These are phyloP conservation scores for Dione juno DNA, from an alignment of 2,888 invertebrate genomes.

Conservation along the genomic window DNA sequence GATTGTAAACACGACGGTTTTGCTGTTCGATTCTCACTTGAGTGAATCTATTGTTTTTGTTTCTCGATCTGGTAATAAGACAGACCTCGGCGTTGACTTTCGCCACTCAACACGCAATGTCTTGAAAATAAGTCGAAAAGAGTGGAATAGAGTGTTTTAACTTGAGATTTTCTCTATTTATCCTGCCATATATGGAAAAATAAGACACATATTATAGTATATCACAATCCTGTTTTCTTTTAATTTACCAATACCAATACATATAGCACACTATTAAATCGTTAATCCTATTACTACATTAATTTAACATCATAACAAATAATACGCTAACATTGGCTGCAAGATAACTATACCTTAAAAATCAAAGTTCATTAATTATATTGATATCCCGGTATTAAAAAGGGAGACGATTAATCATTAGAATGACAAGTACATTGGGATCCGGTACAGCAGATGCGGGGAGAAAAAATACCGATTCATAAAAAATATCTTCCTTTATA, in stretches of 20 bases:
- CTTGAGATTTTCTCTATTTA: too few relatives aligned
- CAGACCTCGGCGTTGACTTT: too few relatives aligned
- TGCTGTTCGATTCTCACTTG: too few relatives aligned
- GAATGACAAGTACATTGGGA: conserved; percentile 55
- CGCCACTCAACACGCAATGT: too few relatives aligned
- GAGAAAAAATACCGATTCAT: conserved; percentile 58
- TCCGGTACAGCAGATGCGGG: conserved; percentile 66
- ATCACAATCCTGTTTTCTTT: neutral
- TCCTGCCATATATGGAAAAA: too few relatives aligned
- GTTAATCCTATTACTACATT: conserved; percentile 1
- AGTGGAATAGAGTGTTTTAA: too few relatives aligned
- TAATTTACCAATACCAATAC: neutral
- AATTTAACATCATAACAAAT: conserved; percentile 5
- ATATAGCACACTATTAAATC: neutral
- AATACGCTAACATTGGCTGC: neutral
- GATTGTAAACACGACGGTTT: too few relatives aligned
- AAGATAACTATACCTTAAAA: conserved; percentile 16
- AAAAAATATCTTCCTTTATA: conserved; percentile 58
- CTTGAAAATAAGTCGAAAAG: too few relatives aligned
- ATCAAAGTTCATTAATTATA: conserved; percentile 49
- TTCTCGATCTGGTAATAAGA: too few relatives aligned
- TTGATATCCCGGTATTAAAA: conserved; percentile 37
- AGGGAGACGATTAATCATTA: conserved; percentile 60
- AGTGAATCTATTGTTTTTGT: too few relatives aligned
- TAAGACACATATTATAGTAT: conserved; percentile 13